Percentiles rank a stretch among this genome's conserved stretches.
phyloP scores from a whole-genome alignment of 2,888 invertebrate species.

The Erpobdella octoculata region DNA sequence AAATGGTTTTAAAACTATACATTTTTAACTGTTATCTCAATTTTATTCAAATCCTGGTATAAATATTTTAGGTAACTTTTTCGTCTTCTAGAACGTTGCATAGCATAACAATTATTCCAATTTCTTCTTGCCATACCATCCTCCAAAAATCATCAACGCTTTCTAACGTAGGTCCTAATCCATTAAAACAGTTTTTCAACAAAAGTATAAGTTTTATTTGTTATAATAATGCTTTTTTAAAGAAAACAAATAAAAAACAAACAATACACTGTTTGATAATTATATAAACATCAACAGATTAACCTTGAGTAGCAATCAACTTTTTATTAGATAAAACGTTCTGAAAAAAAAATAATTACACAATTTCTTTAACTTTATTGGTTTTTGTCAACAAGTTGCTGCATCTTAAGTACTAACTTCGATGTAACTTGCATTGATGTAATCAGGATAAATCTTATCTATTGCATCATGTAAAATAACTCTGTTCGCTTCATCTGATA shows the following conservation, averaged over 20 bases:
- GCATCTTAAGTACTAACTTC: too few species aligned
- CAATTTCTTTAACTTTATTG: too few species aligned
- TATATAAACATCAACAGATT: too few species aligned
- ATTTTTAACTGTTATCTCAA: not conserved
- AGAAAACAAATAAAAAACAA: not conserved
- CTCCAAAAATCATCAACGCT: constrained; percentile 68
- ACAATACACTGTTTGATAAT: too few species aligned
- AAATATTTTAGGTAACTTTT: constrained; percentile 55
- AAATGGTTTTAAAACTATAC: too few species aligned
- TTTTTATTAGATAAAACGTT: too few species aligned
- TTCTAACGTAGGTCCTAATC: constrained; percentile 61
- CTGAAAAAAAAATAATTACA: too few species aligned
- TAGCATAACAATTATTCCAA: constrained; percentile 63
- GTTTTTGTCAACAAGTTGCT: too few species aligned
- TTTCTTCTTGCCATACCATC: constrained; percentile 43
- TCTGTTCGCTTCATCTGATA: too few species aligned
- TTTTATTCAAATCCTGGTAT: not conserved
- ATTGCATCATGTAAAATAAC: too few species aligned
- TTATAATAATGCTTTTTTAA: not conserved
- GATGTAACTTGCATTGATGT: constrained; percentile 69
- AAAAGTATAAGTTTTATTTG: not conserved
- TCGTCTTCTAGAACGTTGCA: constrained; percentile 64
- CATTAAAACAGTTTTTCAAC: not conserved
- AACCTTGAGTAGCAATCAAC: too few species aligned
- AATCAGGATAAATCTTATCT: too few species aligned